phyloP scores from a whole-genome alignment of 2,888 invertebrate genomes.

The Rutpela maculata region DNA sequence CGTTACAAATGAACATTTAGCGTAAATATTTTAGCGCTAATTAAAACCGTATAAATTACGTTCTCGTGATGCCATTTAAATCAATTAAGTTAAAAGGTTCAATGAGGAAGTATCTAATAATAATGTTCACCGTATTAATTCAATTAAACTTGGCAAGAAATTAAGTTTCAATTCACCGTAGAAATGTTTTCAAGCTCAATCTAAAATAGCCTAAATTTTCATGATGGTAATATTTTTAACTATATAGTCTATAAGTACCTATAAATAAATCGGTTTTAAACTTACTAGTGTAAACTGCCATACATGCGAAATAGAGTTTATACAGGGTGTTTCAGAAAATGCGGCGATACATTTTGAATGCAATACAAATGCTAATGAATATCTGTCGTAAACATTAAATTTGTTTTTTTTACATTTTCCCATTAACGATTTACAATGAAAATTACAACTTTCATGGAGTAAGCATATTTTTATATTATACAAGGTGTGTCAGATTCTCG shows the following conservation, averaged over 20 bases:
- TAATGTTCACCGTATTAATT: slow-evolving; percentile 27
- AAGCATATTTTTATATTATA: too few species aligned
- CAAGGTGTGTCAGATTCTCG: too few species aligned
- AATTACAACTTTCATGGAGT: too few species aligned
- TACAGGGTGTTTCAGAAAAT: too few species aligned
- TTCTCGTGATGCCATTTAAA: slow-evolving; percentile 30
- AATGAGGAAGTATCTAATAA: slow-evolving; percentile 32
- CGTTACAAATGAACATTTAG: slow-evolving; percentile 8
- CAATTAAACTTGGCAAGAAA: slow-evolving; percentile 15
- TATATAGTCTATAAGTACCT: slow-evolving; percentile 18
- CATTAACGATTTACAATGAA: too few species aligned
- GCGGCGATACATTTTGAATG: too few species aligned
- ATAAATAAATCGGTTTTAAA: slow-evolving; percentile 3
- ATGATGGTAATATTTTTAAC: slow-evolving; percentile 28
- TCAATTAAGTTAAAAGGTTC: slow-evolving; percentile 22
- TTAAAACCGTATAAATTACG: slow-evolving; percentile 27
- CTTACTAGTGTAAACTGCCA: slow-evolving; percentile 20
- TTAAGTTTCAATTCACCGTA: slow-evolving; percentile 48
- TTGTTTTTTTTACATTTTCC: too few species aligned
- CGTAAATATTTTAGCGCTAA: slow-evolving; percentile 15
- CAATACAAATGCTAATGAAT: too few species aligned
- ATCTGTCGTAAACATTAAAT: too few species aligned
- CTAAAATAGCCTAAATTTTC: slow-evolving; percentile 43
- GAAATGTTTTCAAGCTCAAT: slow-evolving; percentile 51
- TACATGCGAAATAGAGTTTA: not conserved